phyloP scores from a whole-genome alignment of 2,797 vertebrate species.

The Melanotaenia pygmaea region DNA sequence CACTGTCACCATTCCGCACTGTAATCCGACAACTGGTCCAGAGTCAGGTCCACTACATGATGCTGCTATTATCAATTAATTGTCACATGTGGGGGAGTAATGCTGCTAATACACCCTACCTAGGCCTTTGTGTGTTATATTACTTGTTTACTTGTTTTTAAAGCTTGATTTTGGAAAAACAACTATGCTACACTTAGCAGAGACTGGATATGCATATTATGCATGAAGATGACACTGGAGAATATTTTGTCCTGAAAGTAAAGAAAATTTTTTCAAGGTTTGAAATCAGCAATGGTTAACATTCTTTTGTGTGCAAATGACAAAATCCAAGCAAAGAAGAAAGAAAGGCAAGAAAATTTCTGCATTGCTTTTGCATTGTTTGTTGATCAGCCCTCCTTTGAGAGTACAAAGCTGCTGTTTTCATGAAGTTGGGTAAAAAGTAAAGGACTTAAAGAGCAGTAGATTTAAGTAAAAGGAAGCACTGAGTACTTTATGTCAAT shows the following conservation, averaged over 20 bases:
- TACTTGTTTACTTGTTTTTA: conserved; percentile 11
- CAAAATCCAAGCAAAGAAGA: not conserved
- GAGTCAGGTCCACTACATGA: conserved; percentile 28
- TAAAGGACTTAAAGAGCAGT: conserved; percentile 7
- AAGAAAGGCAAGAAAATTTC: conserved; percentile 1
- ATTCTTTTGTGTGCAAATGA: conserved; percentile 26
- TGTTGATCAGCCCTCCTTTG: not conserved
- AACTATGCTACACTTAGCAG: conserved; percentile 12
- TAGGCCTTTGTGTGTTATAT: conserved; percentile 2
- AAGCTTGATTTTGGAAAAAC: conserved; percentile 7
- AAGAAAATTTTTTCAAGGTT: conserved; percentile 17
- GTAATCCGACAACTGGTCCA: conserved; percentile 27
- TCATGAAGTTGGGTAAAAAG: too few species aligned
- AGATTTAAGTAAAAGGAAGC: conserved; percentile 29
- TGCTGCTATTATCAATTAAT: conserved; percentile 48
- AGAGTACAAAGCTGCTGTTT: not conserved
- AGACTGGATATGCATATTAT: not conserved
- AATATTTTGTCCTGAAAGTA: conserved; percentile 5
- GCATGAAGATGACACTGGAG: not conserved
- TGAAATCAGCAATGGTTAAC: conserved; percentile 33
- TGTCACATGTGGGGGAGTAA: conserved; percentile 19
- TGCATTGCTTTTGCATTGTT: conserved; percentile 12
- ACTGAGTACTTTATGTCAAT: conserved; percentile 30
- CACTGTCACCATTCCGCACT: conserved; percentile 12
- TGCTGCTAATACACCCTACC: conserved; percentile 16